Evolutionary conservation across 2,888 invertebrate species (phyloP).

Genomic region (Caenorhabditis panamensis): DNA sequence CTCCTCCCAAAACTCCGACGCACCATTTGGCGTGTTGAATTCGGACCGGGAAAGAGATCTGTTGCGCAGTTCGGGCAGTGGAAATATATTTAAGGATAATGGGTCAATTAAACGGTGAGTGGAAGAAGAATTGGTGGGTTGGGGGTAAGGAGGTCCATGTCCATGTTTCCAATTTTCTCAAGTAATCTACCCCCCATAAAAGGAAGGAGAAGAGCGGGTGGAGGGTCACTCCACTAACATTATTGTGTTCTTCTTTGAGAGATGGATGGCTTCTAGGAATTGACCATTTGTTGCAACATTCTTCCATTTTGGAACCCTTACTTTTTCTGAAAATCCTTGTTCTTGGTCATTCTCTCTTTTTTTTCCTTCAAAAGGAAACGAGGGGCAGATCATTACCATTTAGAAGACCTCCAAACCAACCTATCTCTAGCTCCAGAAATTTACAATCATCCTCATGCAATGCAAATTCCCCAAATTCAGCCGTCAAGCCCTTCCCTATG

Average conservation of each 20-base stretch:
- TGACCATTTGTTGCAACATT: background rate
- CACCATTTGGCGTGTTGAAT: slow-evolving; percentile 36
- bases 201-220: background rate
- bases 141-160: slow-evolving; percentile 9
- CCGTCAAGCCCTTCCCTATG: slow-evolving; percentile 75
- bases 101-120: slow-evolving; percentile 62
- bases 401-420: slow-evolving; percentile 27
- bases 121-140: slow-evolving; percentile 14
- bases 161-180: slow-evolving; percentile 57
- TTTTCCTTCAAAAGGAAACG: too few relatives aligned
- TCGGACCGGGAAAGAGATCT: slow-evolving; percentile 21
- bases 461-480: slow-evolving; percentile 28
- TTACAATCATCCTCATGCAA: slow-evolving; percentile 15
- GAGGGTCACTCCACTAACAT: slow-evolving; percentile 5
- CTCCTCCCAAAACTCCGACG: slow-evolving; percentile 60
- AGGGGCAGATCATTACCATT: slow-evolving; percentile 26
- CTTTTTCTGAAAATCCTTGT: background rate
- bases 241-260: background rate
- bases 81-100: slow-evolving; percentile 64
- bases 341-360: background rate
- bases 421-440: slow-evolving; percentile 8
- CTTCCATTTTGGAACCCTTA: too few relatives aligned
- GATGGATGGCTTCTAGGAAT: background rate
- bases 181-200: slow-evolving; percentile 51
- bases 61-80: slow-evolving; percentile 63